phyloP scores from a whole-genome alignment of 2,797 vertebrate species.

The Rhinatrema bivittatum region DNA sequence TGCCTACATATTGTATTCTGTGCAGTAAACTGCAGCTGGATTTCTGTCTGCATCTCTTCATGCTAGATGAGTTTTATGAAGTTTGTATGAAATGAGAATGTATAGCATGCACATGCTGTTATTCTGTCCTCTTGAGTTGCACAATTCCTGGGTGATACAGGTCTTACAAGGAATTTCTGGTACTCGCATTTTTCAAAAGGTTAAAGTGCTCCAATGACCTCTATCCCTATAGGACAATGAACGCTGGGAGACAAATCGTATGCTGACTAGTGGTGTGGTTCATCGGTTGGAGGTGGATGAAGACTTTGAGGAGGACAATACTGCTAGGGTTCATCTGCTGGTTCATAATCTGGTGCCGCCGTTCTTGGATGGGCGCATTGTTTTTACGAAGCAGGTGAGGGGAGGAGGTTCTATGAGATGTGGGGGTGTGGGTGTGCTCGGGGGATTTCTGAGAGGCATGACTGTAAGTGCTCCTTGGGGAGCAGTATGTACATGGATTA shows the following conservation, averaged over 20 bases:
- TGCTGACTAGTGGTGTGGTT: constrained; percentile 96
- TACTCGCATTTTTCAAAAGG: neutral
- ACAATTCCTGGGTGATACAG: no score
- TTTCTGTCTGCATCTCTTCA: no score
- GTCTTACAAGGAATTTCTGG: neutral
- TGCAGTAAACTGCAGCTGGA: no score
- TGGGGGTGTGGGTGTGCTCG: no score
- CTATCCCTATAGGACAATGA: constrained; percentile 77
- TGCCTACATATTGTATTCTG: no score
- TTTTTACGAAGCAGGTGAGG: constrained; percentile 95
- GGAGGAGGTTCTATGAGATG: no score
- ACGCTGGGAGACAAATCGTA: constrained; percentile 97
- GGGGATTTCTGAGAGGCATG: no score
- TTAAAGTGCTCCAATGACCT: neutral
- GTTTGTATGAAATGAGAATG: no score
- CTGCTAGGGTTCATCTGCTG: constrained; percentile 89
- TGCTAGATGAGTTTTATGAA: no score
- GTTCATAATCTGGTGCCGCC: constrained; percentile 96
- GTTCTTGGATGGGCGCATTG: constrained; percentile 93
- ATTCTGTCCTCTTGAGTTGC: neutral
- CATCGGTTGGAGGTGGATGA: constrained; percentile 94
- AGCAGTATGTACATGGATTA: no score
- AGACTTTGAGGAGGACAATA: constrained; percentile 96
- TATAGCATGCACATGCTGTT: no score
- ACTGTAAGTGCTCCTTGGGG: no score